Percentiles rank a stretch among this genome's conserved stretches.
Conservation (phyloP, 2,113 vertebrate genomes). For the Australoheros scitulus region DNA sequence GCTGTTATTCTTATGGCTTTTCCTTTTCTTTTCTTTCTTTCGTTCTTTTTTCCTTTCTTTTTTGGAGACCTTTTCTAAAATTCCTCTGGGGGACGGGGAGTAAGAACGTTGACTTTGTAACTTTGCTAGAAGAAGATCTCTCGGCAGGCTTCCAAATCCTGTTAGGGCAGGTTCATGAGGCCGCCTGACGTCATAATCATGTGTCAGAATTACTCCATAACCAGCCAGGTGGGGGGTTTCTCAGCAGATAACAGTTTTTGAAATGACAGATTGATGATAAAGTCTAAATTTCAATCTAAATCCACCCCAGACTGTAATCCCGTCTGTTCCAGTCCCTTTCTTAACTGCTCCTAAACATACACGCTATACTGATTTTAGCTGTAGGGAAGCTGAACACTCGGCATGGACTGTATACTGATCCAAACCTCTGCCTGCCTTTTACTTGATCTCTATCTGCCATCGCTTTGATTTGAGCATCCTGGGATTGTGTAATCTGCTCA, state of each 20-base stretch:
- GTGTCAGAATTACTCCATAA: conserved; percentile 22
- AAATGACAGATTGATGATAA: conserved; percentile 65
- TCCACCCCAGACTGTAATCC: conserved; percentile 49
- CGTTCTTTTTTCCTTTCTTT: too few species aligned
- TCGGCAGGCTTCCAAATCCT: conserved; percentile 1
- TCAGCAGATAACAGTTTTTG: conserved; percentile 31
- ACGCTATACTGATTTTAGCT: conserved; percentile 47
- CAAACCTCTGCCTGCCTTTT: conserved; percentile 40
- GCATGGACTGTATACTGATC: conserved; percentile 31
- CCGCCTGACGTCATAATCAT: conserved; percentile 8
- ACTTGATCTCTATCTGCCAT: conserved; percentile 64
- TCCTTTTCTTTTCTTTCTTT: too few species aligned
- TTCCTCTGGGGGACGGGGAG: not conserved
- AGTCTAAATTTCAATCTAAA: conserved; percentile 43
- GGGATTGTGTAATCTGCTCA: conserved; percentile 52
- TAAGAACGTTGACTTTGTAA: not conserved
- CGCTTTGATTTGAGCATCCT: conserved; percentile 64
- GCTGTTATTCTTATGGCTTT: not conserved
- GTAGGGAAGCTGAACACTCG: conserved; percentile 52
- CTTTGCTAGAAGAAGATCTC: not conserved
- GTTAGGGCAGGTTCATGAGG: conserved; percentile 2
- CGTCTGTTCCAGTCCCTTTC: conserved; percentile 38
- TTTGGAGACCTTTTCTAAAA: not conserved
- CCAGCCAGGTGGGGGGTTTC: conserved; percentile 2
- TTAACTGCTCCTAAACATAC: conserved; percentile 33